A percentile compares a stretch with the other conserved stretches of the same genome.
Conservation (phyloP, 2,113 vertebrate species). For the Megaceryle maxima region DNA sequence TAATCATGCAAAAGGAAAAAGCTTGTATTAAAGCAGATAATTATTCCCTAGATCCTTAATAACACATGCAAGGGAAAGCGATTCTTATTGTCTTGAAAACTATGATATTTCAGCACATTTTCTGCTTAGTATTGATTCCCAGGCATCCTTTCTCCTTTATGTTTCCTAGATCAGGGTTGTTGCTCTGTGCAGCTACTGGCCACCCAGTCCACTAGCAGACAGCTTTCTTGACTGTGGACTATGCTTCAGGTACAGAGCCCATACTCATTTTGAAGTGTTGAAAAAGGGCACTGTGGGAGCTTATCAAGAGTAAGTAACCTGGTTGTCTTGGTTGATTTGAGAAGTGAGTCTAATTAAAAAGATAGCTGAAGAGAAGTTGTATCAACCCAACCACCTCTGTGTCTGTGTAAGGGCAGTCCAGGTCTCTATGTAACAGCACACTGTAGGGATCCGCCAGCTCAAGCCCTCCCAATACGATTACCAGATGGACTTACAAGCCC, state of each 20-base stretch:
- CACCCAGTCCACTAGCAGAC: background rate
- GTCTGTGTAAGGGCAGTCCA: background rate
- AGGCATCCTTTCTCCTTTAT: background rate
- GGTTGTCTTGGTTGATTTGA: background rate
- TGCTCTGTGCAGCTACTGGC: background rate
- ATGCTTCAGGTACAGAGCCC: background rate
- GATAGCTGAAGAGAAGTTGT: background rate
- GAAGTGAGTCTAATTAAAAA: background rate
- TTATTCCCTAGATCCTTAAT: slow-evolving; percentile 48
- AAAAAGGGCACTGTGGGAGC: background rate
- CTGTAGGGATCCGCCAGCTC: background rate
- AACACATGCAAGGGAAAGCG: slow-evolving; percentile 13
- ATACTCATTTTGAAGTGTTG: background rate
- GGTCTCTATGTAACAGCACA: background rate
- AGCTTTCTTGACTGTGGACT: background rate
- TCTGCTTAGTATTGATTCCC: background rate
- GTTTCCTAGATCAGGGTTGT: background rate
- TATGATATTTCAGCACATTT: background rate
- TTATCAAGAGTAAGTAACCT: background rate
- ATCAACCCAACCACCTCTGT: background rate
- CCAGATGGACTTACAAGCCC: slow-evolving; percentile 27
- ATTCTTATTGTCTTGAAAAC: slow-evolving; percentile 36
- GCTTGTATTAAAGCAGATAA: slow-evolving; percentile 50
- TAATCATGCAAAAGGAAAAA: slow-evolving; percentile 51
- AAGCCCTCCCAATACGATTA: background rate